A percentile compares a stretch with the other conserved stretches of the same genome.
These are phyloP conservation scores for Sceloporus tristichus DNA, from an alignment of 2,113 vertebrate species.

Conservation along the genomic window DNA sequence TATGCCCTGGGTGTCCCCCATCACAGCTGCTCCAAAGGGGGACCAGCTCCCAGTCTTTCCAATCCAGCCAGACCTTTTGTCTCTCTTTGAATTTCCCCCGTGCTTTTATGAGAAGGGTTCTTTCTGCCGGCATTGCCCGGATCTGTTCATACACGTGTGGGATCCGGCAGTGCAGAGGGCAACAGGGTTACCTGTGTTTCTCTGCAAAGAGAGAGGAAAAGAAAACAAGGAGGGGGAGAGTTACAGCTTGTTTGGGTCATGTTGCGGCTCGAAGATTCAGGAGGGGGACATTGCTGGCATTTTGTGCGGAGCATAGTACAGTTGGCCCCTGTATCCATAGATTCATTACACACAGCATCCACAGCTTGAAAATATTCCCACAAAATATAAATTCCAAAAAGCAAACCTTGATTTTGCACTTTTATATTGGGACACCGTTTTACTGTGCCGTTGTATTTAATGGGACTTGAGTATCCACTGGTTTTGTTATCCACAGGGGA, in stretches of 20 bases:
- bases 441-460: too few relatives aligned
- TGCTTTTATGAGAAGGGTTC: not conserved
- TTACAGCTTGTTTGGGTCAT: not conserved
- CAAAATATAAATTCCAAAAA: too few relatives aligned
- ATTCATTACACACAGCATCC: too few relatives aligned
- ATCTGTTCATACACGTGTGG: conserved; percentile 25
- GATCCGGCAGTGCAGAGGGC: conserved; percentile 9
- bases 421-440: too few relatives aligned
- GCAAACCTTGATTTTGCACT: too few relatives aligned
- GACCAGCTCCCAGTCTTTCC: not conserved
- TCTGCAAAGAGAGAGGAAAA: not conserved
- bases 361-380: too few relatives aligned
- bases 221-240: not conserved
- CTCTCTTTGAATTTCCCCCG: not conserved
- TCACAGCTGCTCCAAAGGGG: not conserved
- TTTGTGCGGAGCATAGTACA: not conserved
- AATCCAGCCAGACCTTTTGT: not conserved
- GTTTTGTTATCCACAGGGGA: too few relatives aligned
- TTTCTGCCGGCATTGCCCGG: conserved; percentile 2
- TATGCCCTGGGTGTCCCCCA: not conserved
- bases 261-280: conserved; percentile 13
- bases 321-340: too few relatives aligned
- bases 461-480: too few relatives aligned
- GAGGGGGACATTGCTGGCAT: not conserved
- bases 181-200: conserved; percentile 1